phyloP scores from a whole-genome alignment of 2,797 vertebrate species.

The Clangula hyemalis region DNA sequence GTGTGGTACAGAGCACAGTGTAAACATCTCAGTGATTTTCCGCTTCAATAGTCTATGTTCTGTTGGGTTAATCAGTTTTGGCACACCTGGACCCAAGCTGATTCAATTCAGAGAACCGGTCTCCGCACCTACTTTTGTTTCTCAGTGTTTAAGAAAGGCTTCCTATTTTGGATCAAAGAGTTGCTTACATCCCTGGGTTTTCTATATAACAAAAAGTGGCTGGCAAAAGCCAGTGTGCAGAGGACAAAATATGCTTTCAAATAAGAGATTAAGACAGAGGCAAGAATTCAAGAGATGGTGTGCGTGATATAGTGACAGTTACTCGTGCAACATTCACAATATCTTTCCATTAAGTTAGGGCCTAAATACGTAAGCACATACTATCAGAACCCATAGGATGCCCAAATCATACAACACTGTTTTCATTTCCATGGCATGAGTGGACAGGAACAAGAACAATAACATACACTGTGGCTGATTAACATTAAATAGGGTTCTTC shows the following conservation, averaged over 20 bases:
- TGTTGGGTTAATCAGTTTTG: neutral
- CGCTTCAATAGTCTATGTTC: neutral
- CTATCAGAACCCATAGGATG: neutral
- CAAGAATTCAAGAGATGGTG: neutral
- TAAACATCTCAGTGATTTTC: neutral
- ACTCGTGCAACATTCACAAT: neutral
- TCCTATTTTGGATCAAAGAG: neutral
- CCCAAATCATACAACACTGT: neutral
- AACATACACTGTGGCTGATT: neutral
- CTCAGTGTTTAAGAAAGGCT: neutral
- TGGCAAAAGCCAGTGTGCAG: neutral
- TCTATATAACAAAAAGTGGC: neutral
- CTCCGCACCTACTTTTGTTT: neutral
- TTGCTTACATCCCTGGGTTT: neutral
- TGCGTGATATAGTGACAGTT: neutral
- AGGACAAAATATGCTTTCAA: neutral
- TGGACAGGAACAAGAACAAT: neutral
- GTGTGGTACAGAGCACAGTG: neutral
- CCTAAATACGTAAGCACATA: neutral
- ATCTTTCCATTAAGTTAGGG: neutral
- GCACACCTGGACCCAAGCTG: neutral
- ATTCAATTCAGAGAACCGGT: neutral
- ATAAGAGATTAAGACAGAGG: neutral
- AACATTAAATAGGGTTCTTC: neutral
- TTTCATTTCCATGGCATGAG: neutral